A percentile compares a stretch with the other conserved stretches of the same genome.
Evolutionary conservation across 2,113 vertebrate genomes (phyloP).

Genomic region (Clarias batrachus): DNA sequence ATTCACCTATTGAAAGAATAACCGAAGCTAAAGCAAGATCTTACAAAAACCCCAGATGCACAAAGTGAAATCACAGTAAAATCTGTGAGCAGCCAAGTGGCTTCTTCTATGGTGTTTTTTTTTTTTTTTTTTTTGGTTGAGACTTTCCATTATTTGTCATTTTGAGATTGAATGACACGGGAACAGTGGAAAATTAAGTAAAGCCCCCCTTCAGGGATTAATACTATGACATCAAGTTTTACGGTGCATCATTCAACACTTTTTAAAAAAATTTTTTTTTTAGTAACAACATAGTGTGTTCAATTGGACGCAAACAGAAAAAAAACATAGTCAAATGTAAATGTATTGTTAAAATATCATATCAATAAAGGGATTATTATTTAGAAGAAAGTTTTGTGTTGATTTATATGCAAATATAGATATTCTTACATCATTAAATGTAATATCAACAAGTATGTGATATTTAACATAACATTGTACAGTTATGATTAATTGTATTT

Average conservation of each 20-base stretch:
- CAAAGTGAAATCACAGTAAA: background rate
- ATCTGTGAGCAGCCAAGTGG: background rate
- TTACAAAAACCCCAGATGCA: background rate
- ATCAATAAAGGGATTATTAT: background rate
- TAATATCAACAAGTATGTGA: background rate
- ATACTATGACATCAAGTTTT: background rate
- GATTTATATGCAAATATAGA: background rate
- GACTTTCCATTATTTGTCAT: background rate
- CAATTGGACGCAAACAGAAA: background rate
- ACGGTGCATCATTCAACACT: background rate
- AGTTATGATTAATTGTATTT: background rate
- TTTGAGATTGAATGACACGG: background rate
- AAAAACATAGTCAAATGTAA: background rate
- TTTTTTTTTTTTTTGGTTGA: background rate
- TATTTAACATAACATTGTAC: background rate
- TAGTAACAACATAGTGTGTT: background rate
- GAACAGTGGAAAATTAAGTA: background rate
- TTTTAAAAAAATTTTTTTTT: too few species aligned
- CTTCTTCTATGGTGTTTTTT: background rate
- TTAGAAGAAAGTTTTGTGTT: background rate
- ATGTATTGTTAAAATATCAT: background rate
- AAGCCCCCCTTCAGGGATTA: background rate
- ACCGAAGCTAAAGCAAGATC: background rate
- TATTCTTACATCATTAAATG: background rate
- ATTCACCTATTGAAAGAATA: too few species aligned